Percentiles rank a stretch among this genome's conserved stretches.
These are phyloP conservation scores for Cinclus mexicanus DNA, from an alignment of 2,113 vertebrate genomes.

Conservation along the genomic window DNA sequence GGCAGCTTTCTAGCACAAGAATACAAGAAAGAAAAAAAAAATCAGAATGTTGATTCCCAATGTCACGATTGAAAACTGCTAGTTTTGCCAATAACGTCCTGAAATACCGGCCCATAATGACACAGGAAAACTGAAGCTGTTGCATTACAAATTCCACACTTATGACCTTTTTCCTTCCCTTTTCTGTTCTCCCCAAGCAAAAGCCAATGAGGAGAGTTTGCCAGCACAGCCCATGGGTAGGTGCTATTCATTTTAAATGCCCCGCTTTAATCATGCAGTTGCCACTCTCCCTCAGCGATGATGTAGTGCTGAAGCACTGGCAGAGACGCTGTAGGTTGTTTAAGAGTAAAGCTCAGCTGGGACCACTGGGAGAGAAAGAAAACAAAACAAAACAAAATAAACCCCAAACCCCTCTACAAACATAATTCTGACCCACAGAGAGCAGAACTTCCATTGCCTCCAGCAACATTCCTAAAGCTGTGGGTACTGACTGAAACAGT, in stretches of 20 bases:
- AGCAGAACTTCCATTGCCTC: conserved; percentile 55
- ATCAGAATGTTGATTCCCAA: conserved; percentile 51
- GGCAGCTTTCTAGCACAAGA: conserved; percentile 34
- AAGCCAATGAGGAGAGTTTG: not conserved
- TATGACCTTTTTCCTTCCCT: not conserved
- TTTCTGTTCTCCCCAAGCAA: not conserved
- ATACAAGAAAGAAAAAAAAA: conserved; percentile 63
- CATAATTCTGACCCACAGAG: conserved; percentile 33
- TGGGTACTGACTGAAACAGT: conserved; percentile 67
- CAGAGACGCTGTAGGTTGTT: conserved; percentile 56
- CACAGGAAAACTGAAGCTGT: conserved; percentile 30
- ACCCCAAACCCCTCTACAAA: conserved; percentile 3
- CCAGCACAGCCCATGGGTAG: conserved; percentile 61
- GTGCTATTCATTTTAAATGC: conserved; percentile 61
- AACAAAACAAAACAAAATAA: conserved; percentile 43
- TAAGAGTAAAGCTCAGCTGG: conserved; percentile 69
- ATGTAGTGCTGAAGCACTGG: conserved; percentile 75
- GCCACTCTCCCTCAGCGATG: conserved; percentile 65
- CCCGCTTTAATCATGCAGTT: conserved; percentile 79
- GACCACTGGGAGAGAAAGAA: conserved; percentile 38
- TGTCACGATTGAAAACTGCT: conserved; percentile 64
- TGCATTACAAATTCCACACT: not conserved
- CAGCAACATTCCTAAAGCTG: conserved; percentile 61
- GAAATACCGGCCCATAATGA: conserved; percentile 14
- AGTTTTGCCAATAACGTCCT: not conserved